Evolutionary conservation across 2,113 vertebrate species (phyloP).

Genomic region (Meles meles): DNA sequence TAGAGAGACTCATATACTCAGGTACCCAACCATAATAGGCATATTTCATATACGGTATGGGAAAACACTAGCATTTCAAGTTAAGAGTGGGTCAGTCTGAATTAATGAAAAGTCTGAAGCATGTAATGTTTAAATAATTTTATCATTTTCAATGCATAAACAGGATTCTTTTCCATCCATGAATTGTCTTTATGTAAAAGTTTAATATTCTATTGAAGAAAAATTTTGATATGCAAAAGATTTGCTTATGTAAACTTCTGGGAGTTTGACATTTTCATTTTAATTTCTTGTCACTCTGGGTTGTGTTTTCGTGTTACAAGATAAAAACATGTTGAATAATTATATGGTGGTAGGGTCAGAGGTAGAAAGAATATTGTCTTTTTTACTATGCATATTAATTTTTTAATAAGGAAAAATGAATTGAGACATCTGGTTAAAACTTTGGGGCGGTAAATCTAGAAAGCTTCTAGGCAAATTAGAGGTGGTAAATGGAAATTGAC

Average conservation of each 20-base stretch:
- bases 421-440: not conserved
- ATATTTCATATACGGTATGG: not conserved
- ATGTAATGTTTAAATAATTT: not conserved
- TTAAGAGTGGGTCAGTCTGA: not conserved
- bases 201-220: not conserved
- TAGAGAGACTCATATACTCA: not conserved
- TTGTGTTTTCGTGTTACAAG: conserved; percentile 7
- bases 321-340: not conserved
- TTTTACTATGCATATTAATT: not conserved
- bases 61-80: not conserved
- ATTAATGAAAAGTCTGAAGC: conserved; percentile 14
- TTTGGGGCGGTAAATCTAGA: not conserved
- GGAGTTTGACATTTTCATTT: not conserved
- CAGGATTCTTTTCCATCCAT: not conserved
- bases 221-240: not conserved
- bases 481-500: conserved; percentile 14
- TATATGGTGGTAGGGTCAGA: not conserved
- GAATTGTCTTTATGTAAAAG: conserved; percentile 14
- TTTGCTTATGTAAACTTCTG: not conserved
- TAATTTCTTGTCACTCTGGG: not conserved
- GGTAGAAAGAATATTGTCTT: not conserved
- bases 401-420: conserved; percentile 47
- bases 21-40: not conserved
- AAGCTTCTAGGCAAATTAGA: not conserved
- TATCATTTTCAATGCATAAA: conserved; percentile 2